Conservation (phyloP, 2,797 vertebrate genomes). For the Spheniscus humboldti region DNA sequence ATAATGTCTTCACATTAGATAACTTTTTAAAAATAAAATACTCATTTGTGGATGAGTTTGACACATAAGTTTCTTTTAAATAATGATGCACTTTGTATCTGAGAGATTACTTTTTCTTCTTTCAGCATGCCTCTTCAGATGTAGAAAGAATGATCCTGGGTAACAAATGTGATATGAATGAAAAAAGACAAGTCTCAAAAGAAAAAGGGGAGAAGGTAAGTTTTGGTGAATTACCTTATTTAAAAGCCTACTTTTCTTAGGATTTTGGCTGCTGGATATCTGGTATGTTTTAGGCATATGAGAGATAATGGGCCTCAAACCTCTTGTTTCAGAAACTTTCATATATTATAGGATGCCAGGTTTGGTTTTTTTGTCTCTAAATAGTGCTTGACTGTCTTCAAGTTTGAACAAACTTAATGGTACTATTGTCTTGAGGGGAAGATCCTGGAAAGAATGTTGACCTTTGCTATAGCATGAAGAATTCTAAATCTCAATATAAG, state of each 20-base stretch:
- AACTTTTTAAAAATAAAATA: not conserved
- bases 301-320: not conserved
- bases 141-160: conserved; percentile 98
- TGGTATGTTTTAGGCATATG: not conserved
- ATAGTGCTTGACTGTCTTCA: not conserved
- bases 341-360: not conserved
- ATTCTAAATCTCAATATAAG: not conserved
- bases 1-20: not conserved
- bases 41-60: not conserved
- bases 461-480: not conserved
- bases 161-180: conserved; percentile 98
- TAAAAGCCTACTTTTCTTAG: not conserved
- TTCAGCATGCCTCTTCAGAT: conserved; percentile 94
- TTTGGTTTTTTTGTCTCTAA: not conserved
- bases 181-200: conserved; percentile 98
- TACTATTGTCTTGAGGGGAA: not conserved
- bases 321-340: not conserved
- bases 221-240: not conserved
- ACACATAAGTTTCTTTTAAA: not conserved
- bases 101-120: not conserved
- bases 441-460: not conserved
- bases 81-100: not conserved
- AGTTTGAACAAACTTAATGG: not conserved
- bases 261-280: not conserved
- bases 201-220: conserved; percentile 96